phyloP scores from a whole-genome alignment of 1,140 invertebrate species.

The Brachionus paranguensis region DNA sequence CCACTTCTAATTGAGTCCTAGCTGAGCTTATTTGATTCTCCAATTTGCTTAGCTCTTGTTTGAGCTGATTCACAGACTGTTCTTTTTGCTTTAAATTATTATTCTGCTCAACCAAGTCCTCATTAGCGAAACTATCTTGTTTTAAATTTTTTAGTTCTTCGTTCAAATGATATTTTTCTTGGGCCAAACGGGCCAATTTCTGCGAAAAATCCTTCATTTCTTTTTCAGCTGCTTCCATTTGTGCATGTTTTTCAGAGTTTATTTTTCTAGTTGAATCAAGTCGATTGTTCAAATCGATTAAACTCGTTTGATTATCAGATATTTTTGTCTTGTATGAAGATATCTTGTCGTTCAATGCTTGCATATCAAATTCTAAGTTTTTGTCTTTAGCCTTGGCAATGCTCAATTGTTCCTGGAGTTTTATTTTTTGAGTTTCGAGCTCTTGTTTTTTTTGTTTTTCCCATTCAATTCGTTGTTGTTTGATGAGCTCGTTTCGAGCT shows the following conservation, averaged over 20 bases:
- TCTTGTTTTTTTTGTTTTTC: conserved; percentile 84
- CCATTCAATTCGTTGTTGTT: conserved; percentile 89
- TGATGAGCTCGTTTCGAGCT: conserved; percentile 77
- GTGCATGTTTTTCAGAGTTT: conserved; percentile 64
- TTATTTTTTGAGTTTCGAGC: conserved; percentile 69
- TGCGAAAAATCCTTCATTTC: conserved; percentile 51
- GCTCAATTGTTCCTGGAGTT: conserved; percentile 46
- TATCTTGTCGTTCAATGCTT: conserved; percentile 78
- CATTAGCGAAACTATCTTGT: neutral
- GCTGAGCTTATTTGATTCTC: conserved; percentile 45
- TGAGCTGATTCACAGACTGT: neutral
- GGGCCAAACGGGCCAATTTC: neutral
- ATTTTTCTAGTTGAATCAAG: conserved; percentile 63
- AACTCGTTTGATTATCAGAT: conserved; percentile 82
- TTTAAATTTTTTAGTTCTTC: conserved; percentile 32
- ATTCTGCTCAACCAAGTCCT: neutral
- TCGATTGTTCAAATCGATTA: conserved; percentile 81
- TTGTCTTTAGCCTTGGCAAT: conserved; percentile 47
- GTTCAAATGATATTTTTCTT: conserved; percentile 32
- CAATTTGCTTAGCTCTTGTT: neutral
- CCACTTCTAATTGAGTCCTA: conserved; percentile 71
- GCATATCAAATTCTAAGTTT: conserved; percentile 71
- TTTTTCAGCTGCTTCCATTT: conserved; percentile 77
- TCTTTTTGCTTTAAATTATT: neutral
- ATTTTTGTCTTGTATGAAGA: conserved; percentile 79